Conservation (phyloP, 2,797 vertebrate species). For the Ceyx erithaca region DNA sequence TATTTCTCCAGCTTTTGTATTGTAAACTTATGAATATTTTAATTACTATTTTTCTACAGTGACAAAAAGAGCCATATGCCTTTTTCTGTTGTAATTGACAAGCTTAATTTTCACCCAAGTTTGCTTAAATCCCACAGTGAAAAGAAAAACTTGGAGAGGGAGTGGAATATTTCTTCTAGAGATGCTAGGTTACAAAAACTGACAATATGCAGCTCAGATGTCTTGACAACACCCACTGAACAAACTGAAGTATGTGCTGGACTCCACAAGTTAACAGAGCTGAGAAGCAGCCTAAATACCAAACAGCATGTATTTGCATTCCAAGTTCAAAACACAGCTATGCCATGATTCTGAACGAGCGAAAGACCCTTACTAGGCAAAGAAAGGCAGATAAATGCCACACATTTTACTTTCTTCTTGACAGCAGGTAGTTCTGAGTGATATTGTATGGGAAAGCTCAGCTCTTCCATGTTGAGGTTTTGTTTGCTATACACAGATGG, state of each 20-base stretch:
- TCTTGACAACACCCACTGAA: neutral
- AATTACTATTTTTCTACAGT: conserved; percentile 38
- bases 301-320: neutral
- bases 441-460: neutral
- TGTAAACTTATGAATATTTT: conserved; percentile 56
- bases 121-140: neutral
- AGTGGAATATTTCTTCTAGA: neutral
- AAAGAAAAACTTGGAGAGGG: neutral
- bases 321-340: neutral
- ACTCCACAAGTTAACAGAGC: neutral
- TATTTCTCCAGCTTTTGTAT: conserved; percentile 33
- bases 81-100: conserved; percentile 7
- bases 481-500: neutral
- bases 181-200: neutral
- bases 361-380: neutral
- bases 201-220: neutral
- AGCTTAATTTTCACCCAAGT: conserved; percentile 43
- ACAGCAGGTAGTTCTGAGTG: neutral
- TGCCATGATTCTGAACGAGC: neutral
- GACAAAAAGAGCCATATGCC: conserved; percentile 15
- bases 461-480: neutral
- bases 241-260: neutral
- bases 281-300: neutral
- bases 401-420: neutral
- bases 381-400: neutral